phyloP scores from a whole-genome alignment of 2,797 vertebrate genomes.

The Craterocephalus amniculus region DNA sequence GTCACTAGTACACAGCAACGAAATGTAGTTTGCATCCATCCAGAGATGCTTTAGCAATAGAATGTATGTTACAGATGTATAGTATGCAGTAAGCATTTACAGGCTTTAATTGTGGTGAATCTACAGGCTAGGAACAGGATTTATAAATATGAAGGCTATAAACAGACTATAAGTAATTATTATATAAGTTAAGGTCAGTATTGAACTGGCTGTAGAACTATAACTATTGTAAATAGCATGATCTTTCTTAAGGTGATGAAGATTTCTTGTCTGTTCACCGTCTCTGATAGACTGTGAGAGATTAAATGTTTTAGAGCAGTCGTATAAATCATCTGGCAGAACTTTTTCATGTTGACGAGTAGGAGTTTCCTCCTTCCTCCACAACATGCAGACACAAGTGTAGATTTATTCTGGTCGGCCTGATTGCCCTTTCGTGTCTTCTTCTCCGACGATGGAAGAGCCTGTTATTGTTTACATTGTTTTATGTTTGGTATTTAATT shows the following conservation, averaged over 20 bases:
- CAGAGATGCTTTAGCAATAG: no score
- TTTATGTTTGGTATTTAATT: slow-evolving; percentile 5
- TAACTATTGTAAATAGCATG: no score
- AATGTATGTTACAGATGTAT: no score
- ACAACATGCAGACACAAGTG: neutral
- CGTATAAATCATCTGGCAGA: neutral
- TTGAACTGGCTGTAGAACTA: no score
- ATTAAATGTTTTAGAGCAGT: neutral
- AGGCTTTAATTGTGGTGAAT: no score
- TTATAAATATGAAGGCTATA: no score
- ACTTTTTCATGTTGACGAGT: neutral
- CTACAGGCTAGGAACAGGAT: no score
- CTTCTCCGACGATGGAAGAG: neutral
- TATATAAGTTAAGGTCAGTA: no score
- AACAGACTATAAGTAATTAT: no score
- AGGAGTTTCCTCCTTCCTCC: neutral
- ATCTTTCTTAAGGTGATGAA: neutral
- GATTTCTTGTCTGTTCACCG: neutral
- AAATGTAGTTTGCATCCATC: no score
- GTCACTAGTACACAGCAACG: no score
- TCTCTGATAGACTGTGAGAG: neutral
- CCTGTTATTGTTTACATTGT: slow-evolving; percentile 13
- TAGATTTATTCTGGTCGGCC: neutral
- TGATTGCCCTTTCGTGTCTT: slow-evolving; percentile 3
- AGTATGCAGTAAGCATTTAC: no score